These are phyloP conservation scores for Asbolus verrucosus DNA, from an alignment of 1,140 invertebrate species.

Conservation along the genomic window DNA sequence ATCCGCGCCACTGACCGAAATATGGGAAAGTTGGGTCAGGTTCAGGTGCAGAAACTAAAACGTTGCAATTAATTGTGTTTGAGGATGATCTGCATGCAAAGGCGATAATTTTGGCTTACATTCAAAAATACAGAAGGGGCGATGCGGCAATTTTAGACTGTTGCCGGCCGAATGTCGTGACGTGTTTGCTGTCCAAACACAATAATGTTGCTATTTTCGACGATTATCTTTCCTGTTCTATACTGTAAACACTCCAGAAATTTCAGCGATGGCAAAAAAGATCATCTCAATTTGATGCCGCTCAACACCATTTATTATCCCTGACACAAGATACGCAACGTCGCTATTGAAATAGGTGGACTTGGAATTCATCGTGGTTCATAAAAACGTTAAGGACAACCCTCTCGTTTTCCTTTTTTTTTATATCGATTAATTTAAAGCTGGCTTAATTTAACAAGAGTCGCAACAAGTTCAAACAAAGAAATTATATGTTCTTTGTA, in stretches of 20 bases:
- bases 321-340: slow-evolving; percentile 19
- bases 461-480: neutral
- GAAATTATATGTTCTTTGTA: neutral
- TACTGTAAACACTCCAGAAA: neutral
- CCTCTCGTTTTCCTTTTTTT: too few species aligned
- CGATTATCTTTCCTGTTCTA: neutral
- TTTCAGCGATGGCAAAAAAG: neutral
- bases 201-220: slow-evolving; percentile 12
- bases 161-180: too few species aligned
- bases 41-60: too few species aligned
- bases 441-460: too few species aligned
- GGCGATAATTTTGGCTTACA: neutral
- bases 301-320: slow-evolving; percentile 11
- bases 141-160: too few species aligned
- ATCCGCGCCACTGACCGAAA: neutral
- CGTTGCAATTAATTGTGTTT: too few species aligned
- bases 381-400: too few species aligned
- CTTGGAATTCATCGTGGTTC: too few species aligned
- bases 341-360: too few species aligned
- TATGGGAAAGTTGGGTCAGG: too few species aligned
- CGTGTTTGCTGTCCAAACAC: neutral
- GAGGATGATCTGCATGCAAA: too few species aligned
- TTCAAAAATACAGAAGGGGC: slow-evolving; percentile 1
- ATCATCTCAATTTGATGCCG: slow-evolving; percentile 12
- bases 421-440: too few species aligned